Percentiles rank a stretch among this genome's conserved stretches.
Conservation (phyloP, 1,140 invertebrate species). For the Lepidurus arcticus region DNA sequence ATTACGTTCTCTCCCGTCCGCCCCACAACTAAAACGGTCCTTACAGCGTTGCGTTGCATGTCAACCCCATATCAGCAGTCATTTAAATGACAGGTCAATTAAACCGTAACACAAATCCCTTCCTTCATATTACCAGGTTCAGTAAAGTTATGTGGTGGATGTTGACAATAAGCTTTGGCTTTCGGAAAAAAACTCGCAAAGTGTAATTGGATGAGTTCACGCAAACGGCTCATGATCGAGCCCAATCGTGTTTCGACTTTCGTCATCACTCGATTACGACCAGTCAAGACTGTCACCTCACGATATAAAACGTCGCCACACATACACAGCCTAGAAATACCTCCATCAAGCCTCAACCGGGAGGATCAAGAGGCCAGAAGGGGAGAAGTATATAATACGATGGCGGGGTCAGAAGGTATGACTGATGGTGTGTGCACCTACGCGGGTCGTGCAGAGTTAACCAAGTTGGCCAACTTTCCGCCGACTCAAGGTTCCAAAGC, state of each 20-base stretch:
- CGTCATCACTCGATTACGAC: not conserved
- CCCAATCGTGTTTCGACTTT: not conserved
- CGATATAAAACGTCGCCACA: not conserved
- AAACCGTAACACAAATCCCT: not conserved
- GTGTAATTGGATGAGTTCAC: not conserved
- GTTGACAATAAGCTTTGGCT: not conserved
- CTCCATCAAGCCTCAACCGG: not conserved
- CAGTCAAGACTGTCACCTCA: not conserved
- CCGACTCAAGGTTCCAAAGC: not conserved
- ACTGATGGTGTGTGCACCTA: not conserved
- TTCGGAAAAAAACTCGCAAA: not conserved
- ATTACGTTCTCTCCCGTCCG: no score
- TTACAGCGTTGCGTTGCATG: no score
- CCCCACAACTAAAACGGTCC: no score
- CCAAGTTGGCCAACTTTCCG: not conserved
- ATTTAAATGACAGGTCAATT: not conserved
- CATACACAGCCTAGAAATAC: not conserved
- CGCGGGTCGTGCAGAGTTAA: not conserved
- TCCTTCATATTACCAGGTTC: not conserved
- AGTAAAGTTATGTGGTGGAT: not conserved
- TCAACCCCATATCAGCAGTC: not conserved
- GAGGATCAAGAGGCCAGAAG: not conserved
- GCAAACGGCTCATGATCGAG: not conserved
- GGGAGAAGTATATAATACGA: not conserved
- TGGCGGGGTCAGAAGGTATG: not conserved